Conservation (phyloP, 2,113 vertebrate species). For the Rhineura floridana region DNA sequence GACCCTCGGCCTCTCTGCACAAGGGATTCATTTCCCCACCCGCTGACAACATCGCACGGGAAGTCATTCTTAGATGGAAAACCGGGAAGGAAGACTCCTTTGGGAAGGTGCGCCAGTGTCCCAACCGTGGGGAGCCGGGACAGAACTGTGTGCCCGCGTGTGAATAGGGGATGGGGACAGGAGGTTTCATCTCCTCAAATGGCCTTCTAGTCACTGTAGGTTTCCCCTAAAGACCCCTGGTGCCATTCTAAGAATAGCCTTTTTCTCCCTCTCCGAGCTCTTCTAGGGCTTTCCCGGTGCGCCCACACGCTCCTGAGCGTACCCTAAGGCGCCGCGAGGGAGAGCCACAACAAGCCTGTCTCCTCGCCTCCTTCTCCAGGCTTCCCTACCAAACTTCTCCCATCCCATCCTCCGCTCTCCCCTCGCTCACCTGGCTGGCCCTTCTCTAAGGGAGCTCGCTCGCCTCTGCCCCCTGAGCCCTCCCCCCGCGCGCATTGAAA, state of each 20-base stretch:
- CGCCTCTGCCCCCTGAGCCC: neutral
- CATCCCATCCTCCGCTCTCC: constrained; percentile 41
- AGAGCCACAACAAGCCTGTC: neutral
- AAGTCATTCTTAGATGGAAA: neutral
- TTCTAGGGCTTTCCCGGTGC: constrained; percentile 45
- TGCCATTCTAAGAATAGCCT: constrained; percentile 78
- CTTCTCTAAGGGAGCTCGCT: neutral
- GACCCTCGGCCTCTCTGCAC: too few species aligned
- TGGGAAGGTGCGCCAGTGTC: neutral
- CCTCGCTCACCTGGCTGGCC: constrained; percentile 43
- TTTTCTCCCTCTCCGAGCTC: constrained; percentile 45
- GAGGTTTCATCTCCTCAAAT: constrained; percentile 12
- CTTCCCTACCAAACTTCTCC: constrained; percentile 59
- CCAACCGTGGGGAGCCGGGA: neutral
- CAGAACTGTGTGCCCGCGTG: neutral
- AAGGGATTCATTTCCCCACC: too few species aligned
- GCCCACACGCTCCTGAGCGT: constrained; percentile 34
- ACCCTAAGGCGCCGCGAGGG: neutral
- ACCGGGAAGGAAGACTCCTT: neutral
- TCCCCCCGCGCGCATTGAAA: constrained; percentile 35
- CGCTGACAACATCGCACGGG: too few species aligned
- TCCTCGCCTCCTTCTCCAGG: too few species aligned
- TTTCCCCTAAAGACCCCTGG: constrained; percentile 77
- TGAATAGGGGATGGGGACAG: accelerated
- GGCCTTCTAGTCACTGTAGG: constrained; percentile 53